A percentile compares a stretch with the other conserved stretches of the same genome.
phyloP scores from a whole-genome alignment of 92 coral and sea anemone genomes.

The Heteractis magnifica region DNA sequence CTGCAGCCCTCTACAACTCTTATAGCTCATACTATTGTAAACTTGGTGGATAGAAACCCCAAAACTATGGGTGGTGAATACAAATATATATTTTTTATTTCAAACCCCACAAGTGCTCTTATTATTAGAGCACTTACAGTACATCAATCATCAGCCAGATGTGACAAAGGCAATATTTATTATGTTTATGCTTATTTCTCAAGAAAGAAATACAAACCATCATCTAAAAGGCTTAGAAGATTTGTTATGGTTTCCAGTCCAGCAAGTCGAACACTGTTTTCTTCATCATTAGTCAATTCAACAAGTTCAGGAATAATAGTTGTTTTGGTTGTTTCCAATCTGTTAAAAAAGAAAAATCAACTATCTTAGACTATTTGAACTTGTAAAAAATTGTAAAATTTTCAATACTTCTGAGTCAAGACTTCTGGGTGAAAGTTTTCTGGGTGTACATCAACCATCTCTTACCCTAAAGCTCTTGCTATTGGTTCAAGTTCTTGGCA shows the following conservation, averaged over 20 bases:
- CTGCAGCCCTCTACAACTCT: too few relatives aligned
- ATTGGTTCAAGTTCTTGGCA: constrained; percentile 85
- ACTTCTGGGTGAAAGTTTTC: too few relatives aligned
- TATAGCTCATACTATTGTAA: too few relatives aligned
- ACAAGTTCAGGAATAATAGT: constrained; percentile 91
- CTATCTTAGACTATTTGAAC: not conserved
- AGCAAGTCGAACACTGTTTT: constrained; percentile 80
- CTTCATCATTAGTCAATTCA: constrained; percentile 97
- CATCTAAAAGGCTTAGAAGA: constrained; percentile 85
- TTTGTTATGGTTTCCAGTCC: constrained; percentile 96
- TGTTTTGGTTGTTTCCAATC: constrained; percentile 87
- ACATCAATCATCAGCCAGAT: not conserved
- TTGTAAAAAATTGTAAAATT: not conserved
- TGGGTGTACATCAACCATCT: not conserved
- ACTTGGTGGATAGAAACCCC: too few relatives aligned
- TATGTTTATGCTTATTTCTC: not conserved
- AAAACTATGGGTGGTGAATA: too few relatives aligned
- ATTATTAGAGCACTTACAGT: not conserved
- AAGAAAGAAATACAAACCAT: constrained; percentile 57
- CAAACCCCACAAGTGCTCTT: too few relatives aligned
- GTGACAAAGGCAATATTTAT: not conserved
- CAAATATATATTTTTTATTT: too few relatives aligned
- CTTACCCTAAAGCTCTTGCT: constrained; percentile 95
- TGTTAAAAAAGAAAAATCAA: constrained; percentile 11
- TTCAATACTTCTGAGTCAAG: too few relatives aligned